phyloP scores from a whole-genome alignment of 2,797 vertebrate species.

The Miichthys miiuy region DNA sequence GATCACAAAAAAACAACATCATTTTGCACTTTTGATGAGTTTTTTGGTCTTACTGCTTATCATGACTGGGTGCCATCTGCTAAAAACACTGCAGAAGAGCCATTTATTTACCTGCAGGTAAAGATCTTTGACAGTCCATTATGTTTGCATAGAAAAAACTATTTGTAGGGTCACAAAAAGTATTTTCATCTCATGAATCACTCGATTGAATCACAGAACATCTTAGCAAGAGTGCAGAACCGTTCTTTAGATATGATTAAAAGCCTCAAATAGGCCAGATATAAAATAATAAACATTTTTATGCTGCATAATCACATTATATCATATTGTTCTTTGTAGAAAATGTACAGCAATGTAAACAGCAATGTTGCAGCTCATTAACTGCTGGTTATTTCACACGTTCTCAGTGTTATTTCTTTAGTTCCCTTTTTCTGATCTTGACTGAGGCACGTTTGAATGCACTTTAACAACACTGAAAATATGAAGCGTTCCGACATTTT shows the following conservation, averaged over 20 bases:
- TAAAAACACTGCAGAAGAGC: background rate
- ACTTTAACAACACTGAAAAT: background rate
- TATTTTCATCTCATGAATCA: conserved; percentile 20
- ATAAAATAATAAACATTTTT: background rate
- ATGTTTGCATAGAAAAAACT: conserved; percentile 9
- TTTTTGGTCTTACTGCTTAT: background rate
- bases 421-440: background rate
- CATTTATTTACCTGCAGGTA: conserved; percentile 37
- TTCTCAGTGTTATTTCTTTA: background rate
- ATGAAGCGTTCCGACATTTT: background rate
- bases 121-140: conserved; percentile 25
- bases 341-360: background rate
- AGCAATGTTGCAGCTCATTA: background rate
- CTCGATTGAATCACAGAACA: background rate
- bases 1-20: background rate
- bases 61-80: background rate
- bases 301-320: conserved; percentile 1
- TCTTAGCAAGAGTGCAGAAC: background rate
- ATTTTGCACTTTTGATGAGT: background rate
- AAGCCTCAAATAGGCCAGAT: background rate
- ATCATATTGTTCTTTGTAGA: background rate
- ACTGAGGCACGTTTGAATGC: background rate
- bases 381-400: background rate
- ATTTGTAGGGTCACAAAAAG: conserved; percentile 8
- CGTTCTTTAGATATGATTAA: background rate